These are phyloP conservation scores for Temnothorax curvispinosus DNA, from an alignment of 1,140 invertebrate species.

Conservation along the genomic window DNA sequence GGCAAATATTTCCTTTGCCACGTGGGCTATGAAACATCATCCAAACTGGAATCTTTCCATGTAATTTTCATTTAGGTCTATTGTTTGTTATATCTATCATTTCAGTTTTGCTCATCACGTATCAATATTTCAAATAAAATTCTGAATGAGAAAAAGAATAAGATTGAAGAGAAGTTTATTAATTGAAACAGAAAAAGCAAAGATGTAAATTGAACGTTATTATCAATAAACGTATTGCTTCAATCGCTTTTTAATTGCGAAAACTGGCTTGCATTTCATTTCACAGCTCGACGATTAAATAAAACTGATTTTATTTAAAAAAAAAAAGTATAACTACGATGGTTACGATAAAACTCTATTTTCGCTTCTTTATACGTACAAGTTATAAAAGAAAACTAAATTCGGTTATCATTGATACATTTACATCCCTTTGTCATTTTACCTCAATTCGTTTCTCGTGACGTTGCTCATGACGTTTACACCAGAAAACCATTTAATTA, in stretches of 20 bases:
- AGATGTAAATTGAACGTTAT: neutral
- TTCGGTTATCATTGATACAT: neutral
- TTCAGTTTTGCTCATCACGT: neutral
- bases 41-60: neutral
- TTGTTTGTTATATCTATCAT: neutral
- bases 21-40: neutral
- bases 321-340: neutral
- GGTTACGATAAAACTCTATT: neutral
- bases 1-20: neutral
- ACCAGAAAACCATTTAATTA: conserved; percentile 18
- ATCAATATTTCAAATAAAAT: conserved; percentile 3
- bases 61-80: neutral
- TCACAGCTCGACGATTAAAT: neutral
- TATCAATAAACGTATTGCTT: neutral
- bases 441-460: neutral
- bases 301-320: conserved; percentile 1
- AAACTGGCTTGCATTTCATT: neutral
- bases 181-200: neutral
- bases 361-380: neutral
- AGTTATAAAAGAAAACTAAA: conserved; percentile 1
- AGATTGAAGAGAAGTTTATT: neutral
- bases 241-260: neutral
- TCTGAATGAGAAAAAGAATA: neutral
- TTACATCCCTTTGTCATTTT: neutral
- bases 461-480: neutral